Conservation (phyloP, 2,888 invertebrate genomes). For the Conops quadrifasciatus region DNA sequence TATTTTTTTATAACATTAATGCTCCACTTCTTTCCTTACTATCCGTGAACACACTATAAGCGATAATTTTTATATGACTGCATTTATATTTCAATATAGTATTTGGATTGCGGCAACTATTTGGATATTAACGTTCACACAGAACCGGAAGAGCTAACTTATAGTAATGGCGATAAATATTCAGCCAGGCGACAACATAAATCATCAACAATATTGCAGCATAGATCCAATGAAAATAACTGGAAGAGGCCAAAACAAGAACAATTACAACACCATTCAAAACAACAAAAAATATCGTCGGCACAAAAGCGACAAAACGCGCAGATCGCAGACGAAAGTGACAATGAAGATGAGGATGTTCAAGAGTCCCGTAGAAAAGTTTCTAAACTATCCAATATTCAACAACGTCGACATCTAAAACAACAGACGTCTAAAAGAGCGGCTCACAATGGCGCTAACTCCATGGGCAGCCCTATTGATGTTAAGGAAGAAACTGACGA, state of each 20-base stretch:
- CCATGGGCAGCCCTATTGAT: background rate
- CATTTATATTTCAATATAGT: slow-evolving; percentile 39
- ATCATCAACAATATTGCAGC: background rate
- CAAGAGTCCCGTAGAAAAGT: slow-evolving; percentile 6
- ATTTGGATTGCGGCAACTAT: slow-evolving; percentile 50
- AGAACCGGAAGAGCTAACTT: slow-evolving; percentile 47
- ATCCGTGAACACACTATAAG: too few species aligned
- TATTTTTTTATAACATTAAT: too few species aligned
- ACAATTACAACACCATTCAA: background rate
- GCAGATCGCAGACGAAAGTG: slow-evolving; percentile 13
- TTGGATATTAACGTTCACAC: slow-evolving; percentile 52
- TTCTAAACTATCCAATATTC: background rate
- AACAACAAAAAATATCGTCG: background rate
- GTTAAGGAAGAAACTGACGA: slow-evolving; percentile 3
- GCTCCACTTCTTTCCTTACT: too few species aligned
- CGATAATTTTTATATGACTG: background rate
- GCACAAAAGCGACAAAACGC: slow-evolving; percentile 6
- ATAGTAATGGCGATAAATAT: slow-evolving; percentile 40
- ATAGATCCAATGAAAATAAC: slow-evolving; percentile 6
- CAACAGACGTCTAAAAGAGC: background rate
- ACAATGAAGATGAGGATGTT: slow-evolving; percentile 23
- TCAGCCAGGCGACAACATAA: background rate
- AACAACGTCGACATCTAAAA: background rate
- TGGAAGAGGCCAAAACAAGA: slow-evolving; percentile 7
- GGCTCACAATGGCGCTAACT: slow-evolving; percentile 1